These are phyloP conservation scores for Buphagus erythrorhynchus DNA, from an alignment of 2,797 vertebrate genomes.

Conservation along the genomic window DNA sequence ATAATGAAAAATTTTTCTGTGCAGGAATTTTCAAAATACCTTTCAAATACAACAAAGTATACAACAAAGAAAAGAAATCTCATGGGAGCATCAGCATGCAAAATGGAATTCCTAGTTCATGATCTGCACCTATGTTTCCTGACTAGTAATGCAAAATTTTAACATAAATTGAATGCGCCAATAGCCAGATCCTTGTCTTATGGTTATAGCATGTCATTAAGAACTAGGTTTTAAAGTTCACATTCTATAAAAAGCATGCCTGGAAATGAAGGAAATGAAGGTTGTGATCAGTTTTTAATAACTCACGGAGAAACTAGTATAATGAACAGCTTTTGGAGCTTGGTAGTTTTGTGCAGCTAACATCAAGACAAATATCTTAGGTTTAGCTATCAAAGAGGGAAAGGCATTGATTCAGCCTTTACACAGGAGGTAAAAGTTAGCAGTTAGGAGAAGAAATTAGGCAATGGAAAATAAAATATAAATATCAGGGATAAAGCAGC, in stretches of 20 bases:
- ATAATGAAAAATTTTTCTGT: not conserved
- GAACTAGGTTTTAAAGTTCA: not conserved
- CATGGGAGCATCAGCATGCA: not conserved
- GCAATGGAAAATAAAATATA: not conserved
- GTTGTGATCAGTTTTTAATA: not conserved
- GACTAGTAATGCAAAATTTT: not conserved
- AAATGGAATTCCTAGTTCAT: not conserved
- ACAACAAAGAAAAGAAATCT: not conserved
- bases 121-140: not conserved
- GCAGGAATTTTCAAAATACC: not conserved
- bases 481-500: not conserved
- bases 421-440: not conserved
- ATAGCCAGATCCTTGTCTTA: not conserved
- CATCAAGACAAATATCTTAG: not conserved
- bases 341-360: not conserved
- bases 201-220: not conserved
- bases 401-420: not conserved
- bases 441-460: not conserved
- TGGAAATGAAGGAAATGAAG: not conserved
- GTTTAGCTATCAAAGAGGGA: not conserved
- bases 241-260: not conserved
- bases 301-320: not conserved
- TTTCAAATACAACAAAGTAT: not conserved
- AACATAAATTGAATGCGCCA: not conserved
- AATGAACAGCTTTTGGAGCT: not conserved